Conservation (phyloP, 2,888 invertebrate species). For the Seira musarum region DNA sequence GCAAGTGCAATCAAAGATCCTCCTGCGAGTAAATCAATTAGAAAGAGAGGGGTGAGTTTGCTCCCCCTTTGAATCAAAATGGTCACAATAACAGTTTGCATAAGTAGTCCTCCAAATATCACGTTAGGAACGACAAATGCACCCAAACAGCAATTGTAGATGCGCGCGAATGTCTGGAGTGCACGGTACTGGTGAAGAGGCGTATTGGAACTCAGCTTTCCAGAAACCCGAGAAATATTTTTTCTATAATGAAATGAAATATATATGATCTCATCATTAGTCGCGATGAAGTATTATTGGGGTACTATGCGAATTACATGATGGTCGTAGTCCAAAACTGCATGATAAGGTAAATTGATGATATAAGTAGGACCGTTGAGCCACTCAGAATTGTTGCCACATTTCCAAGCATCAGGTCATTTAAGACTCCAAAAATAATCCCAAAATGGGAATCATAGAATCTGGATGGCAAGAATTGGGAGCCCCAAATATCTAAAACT, state of each 20-base stretch:
- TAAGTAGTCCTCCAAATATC: background rate
- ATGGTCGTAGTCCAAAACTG: background rate
- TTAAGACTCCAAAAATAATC: background rate
- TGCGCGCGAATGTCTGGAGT: background rate
- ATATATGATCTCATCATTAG: background rate
- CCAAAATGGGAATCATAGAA: background rate
- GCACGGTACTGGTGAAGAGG: background rate
- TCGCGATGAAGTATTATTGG: background rate
- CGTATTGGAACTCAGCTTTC: background rate
- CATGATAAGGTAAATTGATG: background rate
- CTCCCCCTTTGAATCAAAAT: background rate
- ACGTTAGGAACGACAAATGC: background rate
- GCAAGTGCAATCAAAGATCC: background rate
- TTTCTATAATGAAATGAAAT: background rate
- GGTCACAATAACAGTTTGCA: background rate
- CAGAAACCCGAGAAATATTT: too few relatives aligned
- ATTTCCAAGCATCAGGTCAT: background rate
- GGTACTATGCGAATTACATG: background rate
- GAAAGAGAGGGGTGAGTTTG: background rate
- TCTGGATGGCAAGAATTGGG: background rate
- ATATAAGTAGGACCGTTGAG: background rate
- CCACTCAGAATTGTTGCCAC: too few relatives aligned
- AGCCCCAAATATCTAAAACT: conserved; percentile 13
- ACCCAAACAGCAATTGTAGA: background rate
- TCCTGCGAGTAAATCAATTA: background rate